A percentile compares a stretch with the other conserved stretches of the same genome.
phyloP scores from a whole-genome alignment of 2,797 vertebrate species.

The Melanitta fusca region DNA sequence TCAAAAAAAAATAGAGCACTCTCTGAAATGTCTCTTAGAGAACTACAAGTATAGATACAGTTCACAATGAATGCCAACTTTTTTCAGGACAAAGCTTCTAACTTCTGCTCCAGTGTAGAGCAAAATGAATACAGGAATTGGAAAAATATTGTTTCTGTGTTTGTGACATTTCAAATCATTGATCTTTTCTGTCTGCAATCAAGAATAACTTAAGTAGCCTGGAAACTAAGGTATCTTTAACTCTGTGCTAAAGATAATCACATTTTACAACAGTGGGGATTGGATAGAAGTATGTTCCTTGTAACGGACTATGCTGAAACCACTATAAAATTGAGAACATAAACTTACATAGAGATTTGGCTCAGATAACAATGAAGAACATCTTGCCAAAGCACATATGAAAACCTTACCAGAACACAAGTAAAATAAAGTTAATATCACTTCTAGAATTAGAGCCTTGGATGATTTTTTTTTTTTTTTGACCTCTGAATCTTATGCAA shows the following conservation, averaged over 20 bases:
- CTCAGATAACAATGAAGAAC: background rate
- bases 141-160: background rate
- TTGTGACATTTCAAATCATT: background rate
- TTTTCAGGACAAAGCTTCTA: background rate
- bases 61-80: background rate
- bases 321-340: background rate
- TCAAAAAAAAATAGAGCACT: background rate
- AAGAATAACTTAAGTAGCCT: background rate
- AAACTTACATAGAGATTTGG: background rate
- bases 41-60: background rate
- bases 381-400: background rate
- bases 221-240: background rate
- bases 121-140: background rate
- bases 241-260: background rate
- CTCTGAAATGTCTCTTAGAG: background rate
- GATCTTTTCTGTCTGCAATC: background rate
- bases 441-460: background rate
- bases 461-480: background rate
- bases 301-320: background rate
- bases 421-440: background rate
- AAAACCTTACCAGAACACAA: background rate
- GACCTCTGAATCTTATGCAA: background rate
- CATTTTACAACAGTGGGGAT: background rate
- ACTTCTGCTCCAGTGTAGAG: background rate
- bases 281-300: background rate